Conservation (phyloP, 2,888 invertebrate species). For the Phaedon cochleariae region DNA sequence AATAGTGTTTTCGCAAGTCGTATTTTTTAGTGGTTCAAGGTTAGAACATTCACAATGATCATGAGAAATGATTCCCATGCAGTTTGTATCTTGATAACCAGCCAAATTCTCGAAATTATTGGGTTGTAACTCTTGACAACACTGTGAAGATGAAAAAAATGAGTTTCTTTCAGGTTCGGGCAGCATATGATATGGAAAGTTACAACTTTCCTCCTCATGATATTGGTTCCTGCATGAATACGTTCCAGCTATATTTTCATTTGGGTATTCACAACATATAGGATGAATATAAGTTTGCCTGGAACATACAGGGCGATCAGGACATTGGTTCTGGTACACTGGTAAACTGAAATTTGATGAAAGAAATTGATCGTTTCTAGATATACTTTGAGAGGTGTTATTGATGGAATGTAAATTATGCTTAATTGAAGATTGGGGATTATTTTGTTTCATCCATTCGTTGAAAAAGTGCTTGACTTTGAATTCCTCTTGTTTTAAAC, state of each 20-base stretch:
- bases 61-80: background rate
- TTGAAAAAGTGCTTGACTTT: conserved; percentile 42
- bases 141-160: background rate
- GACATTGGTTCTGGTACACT: background rate
- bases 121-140: background rate
- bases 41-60: background rate
- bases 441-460: conserved; percentile 22
- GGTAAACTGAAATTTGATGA: background rate
- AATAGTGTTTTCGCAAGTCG: background rate
- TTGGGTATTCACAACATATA: background rate
- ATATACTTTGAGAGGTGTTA: background rate
- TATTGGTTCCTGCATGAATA: background rate
- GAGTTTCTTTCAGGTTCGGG: background rate
- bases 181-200: background rate
- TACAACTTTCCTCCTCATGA: background rate
- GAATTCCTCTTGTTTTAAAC: conserved; percentile 49
- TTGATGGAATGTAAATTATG: background rate
- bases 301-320: background rate
- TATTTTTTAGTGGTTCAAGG: background rate
- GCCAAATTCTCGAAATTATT: background rate
- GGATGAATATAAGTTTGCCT: background rate
- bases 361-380: background rate
- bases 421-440: background rate
- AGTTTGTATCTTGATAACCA: background rate
- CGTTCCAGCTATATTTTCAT: background rate